Base-by-base conservation (phyloP, 2,797 vertebrate genomes). In the Typhlichthys subterraneus region DNA sequence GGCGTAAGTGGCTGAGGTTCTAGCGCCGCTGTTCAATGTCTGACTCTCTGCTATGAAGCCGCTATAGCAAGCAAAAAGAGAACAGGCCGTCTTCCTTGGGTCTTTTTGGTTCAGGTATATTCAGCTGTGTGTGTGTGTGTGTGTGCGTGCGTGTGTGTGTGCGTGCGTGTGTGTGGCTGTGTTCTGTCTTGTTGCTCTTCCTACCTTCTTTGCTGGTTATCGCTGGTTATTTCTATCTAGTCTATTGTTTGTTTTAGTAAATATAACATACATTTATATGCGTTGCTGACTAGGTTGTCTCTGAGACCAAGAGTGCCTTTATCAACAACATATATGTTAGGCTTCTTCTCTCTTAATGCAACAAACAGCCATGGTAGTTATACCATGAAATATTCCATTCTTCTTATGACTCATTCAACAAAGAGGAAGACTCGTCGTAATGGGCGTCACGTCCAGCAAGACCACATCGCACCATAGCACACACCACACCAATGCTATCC, bases 401-500 rank as follows among this genome's bases (percentile, higher is more conserved):
- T 29, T 29, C 23, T 29, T 29, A 72, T 59, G 69, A 45, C 70
- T 48, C 53, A 71, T 62, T 69, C 67, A 72, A 69, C 67, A 61
- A 69, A 74, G 70, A 74, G 47, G 62, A 72, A 49, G 29, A 63
- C 46, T 29, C 1, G 8, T 61, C 71, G 57, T 76, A 85, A 80
- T 65, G 80, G 86, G 68, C 50, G 48, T 66, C 55, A 23, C 23
- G 23, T 29, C 4, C 61, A 52, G 46, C 63, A 64, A 64, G 69
- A 75, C 76, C 66, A 17, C 59, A 63, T 50, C 77, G 47, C 33
- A 38, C 33, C 33, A 29, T 4, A 29, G 23, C 23, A 4, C 23
- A 29, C 23, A 4, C 23, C 23, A 29, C 23, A 29, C 23, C 23
- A 29, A 29, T 29, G 9, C 5, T 38, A 57, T 61, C 52, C 0